Evolutionary conservation across 1,140 invertebrate species (phyloP), one percentile per base, ranked within the genome.

Genomic region (Eufriesea mexicana): DNA sequence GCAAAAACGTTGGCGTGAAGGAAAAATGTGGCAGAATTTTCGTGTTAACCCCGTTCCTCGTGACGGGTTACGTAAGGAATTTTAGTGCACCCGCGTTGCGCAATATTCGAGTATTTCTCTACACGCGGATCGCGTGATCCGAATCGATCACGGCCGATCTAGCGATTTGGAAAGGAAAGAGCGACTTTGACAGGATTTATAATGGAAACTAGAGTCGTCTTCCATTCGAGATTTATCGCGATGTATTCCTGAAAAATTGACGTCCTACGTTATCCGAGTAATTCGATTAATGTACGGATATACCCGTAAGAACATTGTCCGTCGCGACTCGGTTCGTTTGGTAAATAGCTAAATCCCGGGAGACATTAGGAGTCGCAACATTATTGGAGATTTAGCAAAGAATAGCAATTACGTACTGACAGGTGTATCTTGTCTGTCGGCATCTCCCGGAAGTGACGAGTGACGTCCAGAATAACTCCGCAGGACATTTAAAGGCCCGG

Each of bases 381-480:
- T 75, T 81, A 42, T 61, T 51, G 18, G 23, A 18, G 57, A 62
- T 47, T 76, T 57, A 61, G 78, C 59, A 64, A 71, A 81, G 73
- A 68, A 73, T 47, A 25, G 71, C 66, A 81, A 79, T 89, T 70
- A 83, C 47, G 49, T 25, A 28, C 20, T 88, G 86, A 88, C 86
- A 89, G 87, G 78, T 88, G 87, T 88, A 85, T 42, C 74, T 66
- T 70, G 79, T 87, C 76, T 70, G 42, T 54, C 42, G 84, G 45
- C 59, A 71, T 81, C 81, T 83, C 83, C 88, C 90, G 90, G 90
- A 91, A 91, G 89, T 84, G 85, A 87, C 84, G 85, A 91, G 86
- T 91, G 89, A 91, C 90, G 87, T 92, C 83, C 75, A 89, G 91
- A 93, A 92, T 93, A 92, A 91, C 88, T 86, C 84, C 77, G 84